Evolutionary conservation across 2,888 invertebrate genomes (phyloP).

Genomic region (Platerodrilus igneus): DNA sequence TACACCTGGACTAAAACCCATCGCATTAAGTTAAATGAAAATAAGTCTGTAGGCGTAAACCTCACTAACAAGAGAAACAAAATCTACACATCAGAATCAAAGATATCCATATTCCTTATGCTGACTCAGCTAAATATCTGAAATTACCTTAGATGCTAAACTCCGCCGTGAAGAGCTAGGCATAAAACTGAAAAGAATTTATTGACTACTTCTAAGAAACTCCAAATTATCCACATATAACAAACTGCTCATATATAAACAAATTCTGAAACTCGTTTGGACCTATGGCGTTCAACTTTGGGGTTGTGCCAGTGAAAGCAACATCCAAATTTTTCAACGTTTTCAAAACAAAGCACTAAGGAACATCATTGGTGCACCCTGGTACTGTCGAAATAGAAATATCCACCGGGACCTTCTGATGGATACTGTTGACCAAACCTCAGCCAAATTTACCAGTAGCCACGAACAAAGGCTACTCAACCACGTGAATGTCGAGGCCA

Average conservation of each 20-base stretch:
- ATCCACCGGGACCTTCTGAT: constrained; percentile 1
- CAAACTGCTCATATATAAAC: constrained; percentile 1
- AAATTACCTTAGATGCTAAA: not conserved
- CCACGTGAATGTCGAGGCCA: not conserved
- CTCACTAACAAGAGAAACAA: not conserved
- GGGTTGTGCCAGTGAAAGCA: too few relatives aligned
- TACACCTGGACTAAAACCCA: not conserved
- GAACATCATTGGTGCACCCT: too few relatives aligned
- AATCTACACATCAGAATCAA: not conserved
- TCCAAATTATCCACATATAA: not conserved
- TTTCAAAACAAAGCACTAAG: not conserved
- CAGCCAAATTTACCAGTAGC: not conserved
- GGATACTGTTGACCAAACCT: not conserved
- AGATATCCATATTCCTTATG: not conserved
- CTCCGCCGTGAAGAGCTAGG: not conserved
- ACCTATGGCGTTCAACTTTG: too few relatives aligned
- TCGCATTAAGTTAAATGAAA: not conserved
- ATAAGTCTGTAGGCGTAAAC: not conserved
- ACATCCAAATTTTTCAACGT: not conserved
- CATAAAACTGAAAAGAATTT: not conserved
- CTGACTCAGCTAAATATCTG: not conserved
- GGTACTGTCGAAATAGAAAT: not conserved
- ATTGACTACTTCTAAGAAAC: not conserved
- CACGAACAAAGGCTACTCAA: not conserved
- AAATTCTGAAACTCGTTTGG: not conserved